Conservation (phyloP, 2,113 vertebrate genomes). For the Corydoras sp. region DNA sequence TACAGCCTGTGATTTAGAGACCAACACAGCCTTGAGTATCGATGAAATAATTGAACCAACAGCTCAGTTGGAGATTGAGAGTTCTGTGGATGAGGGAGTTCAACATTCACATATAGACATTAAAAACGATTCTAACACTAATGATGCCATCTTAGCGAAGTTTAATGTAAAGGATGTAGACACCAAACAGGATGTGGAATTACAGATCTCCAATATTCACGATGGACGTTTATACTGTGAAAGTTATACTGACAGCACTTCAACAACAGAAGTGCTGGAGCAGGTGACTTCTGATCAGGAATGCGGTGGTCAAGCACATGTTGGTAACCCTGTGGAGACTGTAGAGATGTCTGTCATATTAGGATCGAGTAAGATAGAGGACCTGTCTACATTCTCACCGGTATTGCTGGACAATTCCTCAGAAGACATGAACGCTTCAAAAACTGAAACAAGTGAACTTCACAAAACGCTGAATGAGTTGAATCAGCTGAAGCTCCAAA, state of each 20-base stretch:
- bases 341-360: background rate
- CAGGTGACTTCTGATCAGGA: constrained; percentile 10
- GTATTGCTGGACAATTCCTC: background rate
- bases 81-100: background rate
- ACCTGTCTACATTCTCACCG: constrained; percentile 8
- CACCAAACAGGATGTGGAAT: background rate
- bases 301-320: background rate
- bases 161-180: background rate
- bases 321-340: background rate
- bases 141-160: background rate
- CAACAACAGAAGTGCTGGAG: background rate
- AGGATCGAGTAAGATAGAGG: background rate
- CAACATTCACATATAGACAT: constrained; percentile 1
- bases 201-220: background rate
- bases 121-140: background rate
- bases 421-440: background rate
- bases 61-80: constrained; percentile 3
- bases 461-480: background rate
- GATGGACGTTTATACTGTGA: background rate
- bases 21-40: background rate
- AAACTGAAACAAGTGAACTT: background rate
- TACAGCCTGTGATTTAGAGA: constrained; percentile 14
- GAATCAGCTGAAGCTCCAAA: background rate
- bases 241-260: background rate
- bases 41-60: constrained; percentile 9